Percentiles rank a stretch among this genome's conserved stretches.
phyloP scores from a whole-genome alignment of 2,113 vertebrate genomes.

The Scalopus aquaticus region DNA sequence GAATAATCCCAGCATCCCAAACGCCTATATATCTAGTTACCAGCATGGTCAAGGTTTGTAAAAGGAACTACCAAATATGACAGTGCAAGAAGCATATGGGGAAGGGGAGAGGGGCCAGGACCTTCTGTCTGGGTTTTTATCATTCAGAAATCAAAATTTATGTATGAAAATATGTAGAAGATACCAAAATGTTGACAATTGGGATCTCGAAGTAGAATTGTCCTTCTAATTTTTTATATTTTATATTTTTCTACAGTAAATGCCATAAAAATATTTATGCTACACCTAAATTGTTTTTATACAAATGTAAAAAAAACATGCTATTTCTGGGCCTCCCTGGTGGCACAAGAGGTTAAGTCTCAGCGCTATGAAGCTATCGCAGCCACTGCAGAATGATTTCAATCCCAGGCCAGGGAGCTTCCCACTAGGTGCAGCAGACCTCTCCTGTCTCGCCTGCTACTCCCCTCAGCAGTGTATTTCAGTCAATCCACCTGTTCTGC shows the following conservation, averaged over 20 bases:
- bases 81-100: background rate
- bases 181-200: background rate
- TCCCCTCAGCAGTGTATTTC: no score
- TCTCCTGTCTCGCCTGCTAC: no score
- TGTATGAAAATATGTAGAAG: background rate
- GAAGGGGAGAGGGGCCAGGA: fast-evolving
- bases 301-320: background rate
- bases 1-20: background rate
- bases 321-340: no score
- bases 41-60: background rate
- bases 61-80: background rate
- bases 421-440: no score
- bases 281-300: background rate
- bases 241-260: background rate
- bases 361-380: no score
- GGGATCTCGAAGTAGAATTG: background rate
- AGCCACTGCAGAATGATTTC: no score
- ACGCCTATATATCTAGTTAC: background rate
- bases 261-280: background rate
- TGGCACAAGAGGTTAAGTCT: no score
- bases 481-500: no score
- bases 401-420: no score
- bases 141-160: background rate
- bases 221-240: background rate
- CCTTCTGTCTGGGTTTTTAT: background rate